These are phyloP conservation scores for Gerris buenoi DNA, from an alignment of 1,140 invertebrate genomes.

Conservation along the genomic window DNA sequence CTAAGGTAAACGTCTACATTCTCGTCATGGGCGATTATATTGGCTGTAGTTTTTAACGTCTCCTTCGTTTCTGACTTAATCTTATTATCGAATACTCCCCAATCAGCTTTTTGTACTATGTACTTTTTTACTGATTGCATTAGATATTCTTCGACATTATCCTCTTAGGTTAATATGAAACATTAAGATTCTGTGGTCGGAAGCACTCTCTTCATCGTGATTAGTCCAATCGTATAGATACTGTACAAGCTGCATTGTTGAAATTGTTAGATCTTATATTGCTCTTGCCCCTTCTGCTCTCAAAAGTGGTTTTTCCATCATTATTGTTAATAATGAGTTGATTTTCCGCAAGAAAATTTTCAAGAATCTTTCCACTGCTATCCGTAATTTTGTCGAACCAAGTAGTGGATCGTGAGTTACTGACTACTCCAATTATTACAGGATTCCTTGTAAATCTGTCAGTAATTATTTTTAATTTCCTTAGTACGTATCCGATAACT, in stretches of 20 bases:
- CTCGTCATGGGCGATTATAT: neutral
- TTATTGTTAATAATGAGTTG: neutral
- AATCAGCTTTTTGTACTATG: neutral
- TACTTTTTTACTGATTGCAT: neutral
- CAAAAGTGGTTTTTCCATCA: neutral
- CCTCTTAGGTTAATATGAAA: neutral
- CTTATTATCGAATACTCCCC: neutral
- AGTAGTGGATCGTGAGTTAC: neutral
- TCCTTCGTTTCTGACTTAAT: neutral
- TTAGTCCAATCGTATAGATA: neutral
- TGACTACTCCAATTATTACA: neutral
- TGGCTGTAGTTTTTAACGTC: neutral
- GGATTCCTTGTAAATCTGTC: neutral
- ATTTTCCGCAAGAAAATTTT: neutral
- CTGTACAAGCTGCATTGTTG: neutral
- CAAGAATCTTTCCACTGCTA: neutral
- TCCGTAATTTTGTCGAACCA: neutral
- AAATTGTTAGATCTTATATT: neutral
- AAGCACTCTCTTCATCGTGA: neutral
- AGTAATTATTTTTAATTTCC: neutral
- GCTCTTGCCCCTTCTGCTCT: neutral
- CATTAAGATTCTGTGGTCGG: neutral
- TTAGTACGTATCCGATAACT: neutral
- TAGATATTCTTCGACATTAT: neutral
- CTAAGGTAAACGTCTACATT: neutral